phyloP scores from a whole-genome alignment of 2,888 invertebrate genomes.

The Tinea trinotella region DNA sequence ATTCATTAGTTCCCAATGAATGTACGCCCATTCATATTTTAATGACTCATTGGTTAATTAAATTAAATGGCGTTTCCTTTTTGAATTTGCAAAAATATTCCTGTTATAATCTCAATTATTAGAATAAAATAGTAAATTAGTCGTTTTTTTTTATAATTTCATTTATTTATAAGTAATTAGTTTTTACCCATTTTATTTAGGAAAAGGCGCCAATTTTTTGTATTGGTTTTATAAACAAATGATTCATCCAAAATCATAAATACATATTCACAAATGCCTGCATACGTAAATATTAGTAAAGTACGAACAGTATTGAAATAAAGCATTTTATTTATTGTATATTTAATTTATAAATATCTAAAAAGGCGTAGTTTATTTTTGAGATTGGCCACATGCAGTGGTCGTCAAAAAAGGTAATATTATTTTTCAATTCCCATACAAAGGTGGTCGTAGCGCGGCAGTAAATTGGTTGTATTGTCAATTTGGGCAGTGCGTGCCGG shows the following conservation, averaged over 20 bases:
- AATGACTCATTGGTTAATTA: neutral
- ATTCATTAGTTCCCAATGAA: neutral
- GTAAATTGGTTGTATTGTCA: slow-evolving; percentile 72
- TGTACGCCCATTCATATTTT: neutral
- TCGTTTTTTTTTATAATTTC: no score
- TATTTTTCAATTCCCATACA: slow-evolving; percentile 72
- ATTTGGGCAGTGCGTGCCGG: slow-evolving; percentile 71
- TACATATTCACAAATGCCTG: no score
- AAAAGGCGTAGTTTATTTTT: slow-evolving; percentile 59
- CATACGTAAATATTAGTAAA: neutral
- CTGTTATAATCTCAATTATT: neutral
- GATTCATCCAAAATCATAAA: no score
- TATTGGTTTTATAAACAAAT: no score
- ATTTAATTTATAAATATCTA: slow-evolving; percentile 22
- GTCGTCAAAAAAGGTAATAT: slow-evolving; percentile 61
- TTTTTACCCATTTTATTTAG: no score
- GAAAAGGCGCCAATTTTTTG: no score
- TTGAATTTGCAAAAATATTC: neutral
- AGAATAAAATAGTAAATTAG: no score
- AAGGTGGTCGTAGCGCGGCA: slow-evolving; percentile 66
- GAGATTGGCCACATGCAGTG: slow-evolving; percentile 54
- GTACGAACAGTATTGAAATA: neutral
- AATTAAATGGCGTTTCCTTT: neutral
- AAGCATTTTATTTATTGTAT: neutral
- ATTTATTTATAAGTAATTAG: no score